Conservation (phyloP, 2,888 invertebrate genomes). For the Euphydryas editha region DNA sequence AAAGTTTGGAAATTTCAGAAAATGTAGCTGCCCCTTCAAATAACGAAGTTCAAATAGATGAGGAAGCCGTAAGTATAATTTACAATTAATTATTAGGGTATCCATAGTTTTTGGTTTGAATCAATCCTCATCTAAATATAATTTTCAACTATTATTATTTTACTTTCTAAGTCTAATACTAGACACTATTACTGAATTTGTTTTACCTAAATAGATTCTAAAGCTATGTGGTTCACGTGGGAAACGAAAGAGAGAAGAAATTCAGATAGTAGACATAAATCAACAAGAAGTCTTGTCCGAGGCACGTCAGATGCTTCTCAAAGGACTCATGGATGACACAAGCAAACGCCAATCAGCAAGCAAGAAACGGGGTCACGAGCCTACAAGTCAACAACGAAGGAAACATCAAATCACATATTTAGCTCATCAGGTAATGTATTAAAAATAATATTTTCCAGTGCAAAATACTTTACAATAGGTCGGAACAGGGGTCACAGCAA, state of each 20-base stretch:
- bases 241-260: conserved; percentile 85
- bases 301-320: conserved; percentile 91
- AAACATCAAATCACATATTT: conserved; percentile 99
- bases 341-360: conserved; percentile 76
- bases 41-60: conserved; percentile 57
- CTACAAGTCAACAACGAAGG: conserved; percentile 88
- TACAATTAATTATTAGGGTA: not conserved
- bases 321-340: conserved; percentile 89
- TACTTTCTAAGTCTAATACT: too few relatives aligned
- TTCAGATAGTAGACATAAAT: conserved; percentile 92
- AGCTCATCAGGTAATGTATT: conserved; percentile 87
- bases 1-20: conserved; percentile 18
- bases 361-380: conserved; percentile 83
- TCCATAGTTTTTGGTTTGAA: too few relatives aligned
- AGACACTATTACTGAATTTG: not conserved
- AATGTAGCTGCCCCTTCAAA: conserved; percentile 19
- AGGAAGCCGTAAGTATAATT: conserved; percentile 70
- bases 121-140: too few relatives aligned
- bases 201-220: conserved; percentile 73
- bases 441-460: not conserved
- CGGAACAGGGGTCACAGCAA: too few relatives aligned
- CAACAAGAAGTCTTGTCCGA: conserved; percentile 92
- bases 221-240: conserved; percentile 87
- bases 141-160: too few relatives aligned
- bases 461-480: too few relatives aligned